A percentile compares a stretch with the other conserved stretches of the same genome.
Conservation (phyloP, 2,888 invertebrate genomes). For the Vanessa cardui region DNA sequence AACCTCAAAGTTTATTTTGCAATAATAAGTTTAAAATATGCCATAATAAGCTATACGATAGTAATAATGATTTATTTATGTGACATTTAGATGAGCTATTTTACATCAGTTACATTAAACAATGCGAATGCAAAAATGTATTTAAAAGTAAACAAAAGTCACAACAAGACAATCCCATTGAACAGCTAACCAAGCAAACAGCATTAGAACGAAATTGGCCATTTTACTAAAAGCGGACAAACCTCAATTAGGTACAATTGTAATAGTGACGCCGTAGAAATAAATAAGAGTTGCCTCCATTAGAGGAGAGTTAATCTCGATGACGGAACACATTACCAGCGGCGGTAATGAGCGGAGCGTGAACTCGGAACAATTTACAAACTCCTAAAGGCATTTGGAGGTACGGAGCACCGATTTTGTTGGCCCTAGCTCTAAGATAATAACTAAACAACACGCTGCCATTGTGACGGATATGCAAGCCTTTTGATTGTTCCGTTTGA, state of each 20-base stretch:
- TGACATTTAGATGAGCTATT: no score
- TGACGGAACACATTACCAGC: conserved; percentile 79
- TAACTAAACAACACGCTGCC: conserved; percentile 48
- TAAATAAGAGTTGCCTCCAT: conserved; percentile 69
- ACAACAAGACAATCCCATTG: conserved; percentile 53
- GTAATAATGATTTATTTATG: no score
- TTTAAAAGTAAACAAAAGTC: conserved; percentile 48
- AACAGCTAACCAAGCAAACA: conserved; percentile 58
- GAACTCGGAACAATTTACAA: conserved; percentile 74
- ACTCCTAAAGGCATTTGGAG: conserved; percentile 71
- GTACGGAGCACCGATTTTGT: conserved; percentile 44
- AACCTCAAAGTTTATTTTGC: no score
- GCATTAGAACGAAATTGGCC: conserved; percentile 73
- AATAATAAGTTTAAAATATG: no score
- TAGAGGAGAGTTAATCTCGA: conserved; percentile 78
- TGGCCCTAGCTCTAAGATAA: conserved; percentile 47
- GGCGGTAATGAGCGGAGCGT: conserved; percentile 73
- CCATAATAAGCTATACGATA: no score
- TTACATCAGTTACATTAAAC: no score
- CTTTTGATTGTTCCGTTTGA: conserved; percentile 37
- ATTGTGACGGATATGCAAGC: conserved; percentile 46
- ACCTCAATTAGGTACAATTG: conserved; percentile 78
- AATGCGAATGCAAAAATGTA: not conserved
- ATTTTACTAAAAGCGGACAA: conserved; percentile 79
- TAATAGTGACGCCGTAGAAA: conserved; percentile 76